These are phyloP conservation scores for Napeogenes sylphis DNA, from an alignment of 2,888 invertebrate genomes.

Conservation along the genomic window DNA sequence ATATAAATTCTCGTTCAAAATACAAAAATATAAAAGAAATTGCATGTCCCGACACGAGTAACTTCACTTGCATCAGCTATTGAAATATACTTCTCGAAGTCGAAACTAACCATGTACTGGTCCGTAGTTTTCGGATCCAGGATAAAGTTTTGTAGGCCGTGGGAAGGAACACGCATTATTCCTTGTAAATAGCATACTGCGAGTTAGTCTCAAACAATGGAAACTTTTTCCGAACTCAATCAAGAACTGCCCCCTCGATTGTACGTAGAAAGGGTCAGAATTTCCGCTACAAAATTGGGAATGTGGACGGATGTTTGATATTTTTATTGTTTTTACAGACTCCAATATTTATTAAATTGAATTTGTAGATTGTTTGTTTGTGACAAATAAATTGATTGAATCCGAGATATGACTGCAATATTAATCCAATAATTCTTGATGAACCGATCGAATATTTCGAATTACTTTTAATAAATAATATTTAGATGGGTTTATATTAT, in stretches of 20 bases:
- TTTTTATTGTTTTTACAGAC: not conserved
- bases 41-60: not conserved
- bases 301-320: not conserved
- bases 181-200: constrained; percentile 15
- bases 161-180: constrained; percentile 14
- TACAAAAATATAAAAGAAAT: constrained; percentile 1
- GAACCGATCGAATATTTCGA: too few relatives aligned
- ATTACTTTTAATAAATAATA: too few relatives aligned
- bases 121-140: constrained; percentile 7
- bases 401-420: too few relatives aligned
- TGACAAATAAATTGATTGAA: too few relatives aligned
- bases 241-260: constrained; percentile 18
- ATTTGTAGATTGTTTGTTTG: not conserved
- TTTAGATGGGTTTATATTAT: too few relatives aligned
- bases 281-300: not conserved
- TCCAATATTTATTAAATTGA: not conserved
- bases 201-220: constrained; percentile 18
- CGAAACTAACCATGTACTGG: constrained; percentile 11
- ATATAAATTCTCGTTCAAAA: constrained; percentile 1
- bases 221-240: constrained; percentile 22
- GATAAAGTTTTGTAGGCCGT: constrained; percentile 13
- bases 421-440: too few relatives aligned
- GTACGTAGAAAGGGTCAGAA: constrained; percentile 7
- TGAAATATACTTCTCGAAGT: constrained; percentile 14
- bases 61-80: constrained; percentile 8